A percentile compares a stretch with the other conserved stretches of the same genome.
phyloP scores from a whole-genome alignment of 2,888 invertebrate species.

The Aphodius sticticus region DNA sequence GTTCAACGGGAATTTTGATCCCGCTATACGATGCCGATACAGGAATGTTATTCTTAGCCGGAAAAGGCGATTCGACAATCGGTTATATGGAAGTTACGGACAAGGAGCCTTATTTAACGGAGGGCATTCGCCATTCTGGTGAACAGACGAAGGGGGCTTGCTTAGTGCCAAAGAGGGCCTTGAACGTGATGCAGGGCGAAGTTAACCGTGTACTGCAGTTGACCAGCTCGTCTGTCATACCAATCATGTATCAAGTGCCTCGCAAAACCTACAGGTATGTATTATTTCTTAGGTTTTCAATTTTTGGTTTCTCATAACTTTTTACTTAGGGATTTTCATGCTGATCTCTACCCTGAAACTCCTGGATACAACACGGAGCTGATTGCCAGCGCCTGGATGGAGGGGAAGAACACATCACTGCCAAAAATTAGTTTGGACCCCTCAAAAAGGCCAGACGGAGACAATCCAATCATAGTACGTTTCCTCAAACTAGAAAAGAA shows the following conservation, averaged over 20 bases:
- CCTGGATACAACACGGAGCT: slow-evolving; percentile 81
- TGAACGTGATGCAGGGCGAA: slow-evolving; percentile 97
- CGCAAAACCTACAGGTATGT: slow-evolving; percentile 59
- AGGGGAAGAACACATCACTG: slow-evolving; percentile 77
- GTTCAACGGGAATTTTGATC: slow-evolving; percentile 90
- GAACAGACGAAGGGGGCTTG: slow-evolving; percentile 96
- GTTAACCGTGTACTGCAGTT: slow-evolving; percentile 91
- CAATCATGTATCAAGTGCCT: slow-evolving; percentile 86
- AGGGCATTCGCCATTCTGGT: slow-evolving; percentile 87
- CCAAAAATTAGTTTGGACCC: slow-evolving; percentile 87
- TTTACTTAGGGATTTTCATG: slow-evolving; percentile 81
- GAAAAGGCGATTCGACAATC: slow-evolving; percentile 91
- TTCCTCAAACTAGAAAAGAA: slow-evolving; percentile 31
- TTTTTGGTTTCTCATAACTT: background rate
- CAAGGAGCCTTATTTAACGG: slow-evolving; percentile 87
- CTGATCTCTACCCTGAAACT: slow-evolving; percentile 93
- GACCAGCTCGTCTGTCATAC: slow-evolving; percentile 85
- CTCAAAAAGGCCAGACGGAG: slow-evolving; percentile 70
- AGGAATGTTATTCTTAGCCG: slow-evolving; percentile 93
- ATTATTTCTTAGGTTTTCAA: background rate
- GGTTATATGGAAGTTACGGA: slow-evolving; percentile 90
- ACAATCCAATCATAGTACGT: slow-evolving; percentile 69
- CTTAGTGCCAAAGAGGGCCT: slow-evolving; percentile 88
- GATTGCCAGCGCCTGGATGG: slow-evolving; percentile 83
- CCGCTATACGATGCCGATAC: slow-evolving; percentile 94